Evolutionary conservation across 2,797 vertebrate genomes (phyloP), one percentile per base, ranked within the genome.

Genomic region (Gorsachius magnificus): DNA sequence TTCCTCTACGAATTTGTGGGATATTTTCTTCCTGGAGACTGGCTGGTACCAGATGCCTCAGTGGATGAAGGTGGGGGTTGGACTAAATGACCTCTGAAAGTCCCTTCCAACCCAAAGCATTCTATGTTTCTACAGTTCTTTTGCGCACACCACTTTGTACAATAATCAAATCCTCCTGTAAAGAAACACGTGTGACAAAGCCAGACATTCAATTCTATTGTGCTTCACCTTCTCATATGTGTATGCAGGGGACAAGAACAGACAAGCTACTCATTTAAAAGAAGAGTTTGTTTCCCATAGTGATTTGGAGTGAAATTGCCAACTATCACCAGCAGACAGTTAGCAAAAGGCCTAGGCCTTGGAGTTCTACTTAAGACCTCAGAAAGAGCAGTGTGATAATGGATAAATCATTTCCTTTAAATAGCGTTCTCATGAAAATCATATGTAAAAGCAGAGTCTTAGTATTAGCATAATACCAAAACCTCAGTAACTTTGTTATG

Each of bases 401-500:
- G 51, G 28, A 28, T 33, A 93, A 81, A 76, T 70, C 0, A 83
- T 50, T 76, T 90, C 36, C 63, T 89, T 88, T 63, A 53, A 91
- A 78, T 15, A 81, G 41, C 2, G 0, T 79, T 87, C 71, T 68
- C 77, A 56, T 60, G 83, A 90, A 94, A 93, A 91, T 78, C 31
- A 24, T 33, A 83, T 89, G 74, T 87, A 94, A 90, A 92, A 86
- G n/a, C 43, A 69, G 66, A 83, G 51, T 41, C 70, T 76, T 33
- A 41, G 6, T 57, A 90, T 76, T 33, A 41, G 6, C 50, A 90
- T 31, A 81, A 95, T 81, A 77, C 33, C 50, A 90, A 93, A 95
- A 86, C 22, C 88, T 83, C 65, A 10, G 69, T 96, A 97, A 97
- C 63, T 72, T 87, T 70, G 56, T 95, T 95, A 94, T 12, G 36